A percentile compares a stretch with the other conserved stretches of the same genome.
Evolutionary conservation across 2,888 invertebrate genomes (phyloP).

Genomic region (Cephalotes varians): DNA sequence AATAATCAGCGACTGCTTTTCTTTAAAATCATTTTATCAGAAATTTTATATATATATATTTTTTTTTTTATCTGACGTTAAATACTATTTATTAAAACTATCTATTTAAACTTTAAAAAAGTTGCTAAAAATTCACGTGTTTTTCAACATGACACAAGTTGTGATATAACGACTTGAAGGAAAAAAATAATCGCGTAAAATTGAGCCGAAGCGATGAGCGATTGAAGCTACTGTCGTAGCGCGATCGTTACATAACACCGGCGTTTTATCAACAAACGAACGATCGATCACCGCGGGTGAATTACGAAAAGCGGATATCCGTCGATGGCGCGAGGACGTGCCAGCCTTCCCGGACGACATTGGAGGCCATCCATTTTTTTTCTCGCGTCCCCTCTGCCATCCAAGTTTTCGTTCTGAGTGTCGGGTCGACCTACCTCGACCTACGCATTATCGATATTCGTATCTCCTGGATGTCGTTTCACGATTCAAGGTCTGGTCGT

Average conservation of each 20-base stretch:
- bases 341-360: constrained; percentile 48
- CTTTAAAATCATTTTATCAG: background rate
- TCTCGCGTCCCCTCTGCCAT: background rate
- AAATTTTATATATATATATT: no score
- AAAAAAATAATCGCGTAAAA: constrained; percentile 14
- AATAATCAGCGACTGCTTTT: background rate
- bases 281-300: constrained; percentile 51
- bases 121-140: background rate
- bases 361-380: constrained; percentile 41
- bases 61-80: background rate
- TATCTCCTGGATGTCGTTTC: constrained; percentile 19
- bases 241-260: constrained; percentile 9
- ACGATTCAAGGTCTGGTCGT: constrained; percentile 58
- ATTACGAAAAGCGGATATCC: constrained; percentile 64
- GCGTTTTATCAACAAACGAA: constrained; percentile 30
- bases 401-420: constrained; percentile 3
- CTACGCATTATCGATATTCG: constrained; percentile 42
- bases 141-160: background rate
- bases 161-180: background rate
- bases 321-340: constrained; percentile 52
- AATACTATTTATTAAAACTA: no score
- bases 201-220: background rate
- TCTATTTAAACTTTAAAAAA: background rate
- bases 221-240: constrained; percentile 6
- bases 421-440: constrained; percentile 63